Evolutionary conservation across 2,113 vertebrate genomes (phyloP).

Genomic region (Odocoileus virginianus): DNA sequence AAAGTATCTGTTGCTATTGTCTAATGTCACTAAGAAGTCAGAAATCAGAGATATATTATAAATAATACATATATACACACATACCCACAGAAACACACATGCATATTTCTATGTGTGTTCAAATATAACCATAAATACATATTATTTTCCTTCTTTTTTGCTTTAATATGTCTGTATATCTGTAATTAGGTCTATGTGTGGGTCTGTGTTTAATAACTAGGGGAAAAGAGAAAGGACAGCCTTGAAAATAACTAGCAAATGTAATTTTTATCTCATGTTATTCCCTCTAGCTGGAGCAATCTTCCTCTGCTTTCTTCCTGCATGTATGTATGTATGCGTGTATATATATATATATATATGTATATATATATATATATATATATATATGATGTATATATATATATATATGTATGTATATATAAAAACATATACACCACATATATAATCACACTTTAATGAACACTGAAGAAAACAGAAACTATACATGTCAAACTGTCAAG

Average conservation of each 20-base stretch:
- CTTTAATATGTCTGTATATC: neutral
- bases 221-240: neutral
- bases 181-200: neutral
- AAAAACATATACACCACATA: neutral
- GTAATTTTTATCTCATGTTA: neutral
- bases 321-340: neutral
- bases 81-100: neutral
- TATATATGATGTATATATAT: no score
- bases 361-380: no score
- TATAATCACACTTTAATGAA: neutral
- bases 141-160: neutral
- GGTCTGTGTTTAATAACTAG: neutral
- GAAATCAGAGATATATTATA: neutral
- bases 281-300: neutral
- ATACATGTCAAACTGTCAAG: neutral
- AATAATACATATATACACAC: neutral
- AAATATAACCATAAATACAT: neutral
- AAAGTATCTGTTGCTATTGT: neutral
- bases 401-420: no score
- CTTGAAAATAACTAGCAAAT: neutral
- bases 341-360: fast-evolving
- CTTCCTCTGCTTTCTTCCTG: neutral
- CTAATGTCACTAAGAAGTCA: neutral
- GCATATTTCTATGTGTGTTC: neutral
- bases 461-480: neutral